phyloP scores from a whole-genome alignment of 2,888 invertebrate genomes.

The Thumatha senex region DNA sequence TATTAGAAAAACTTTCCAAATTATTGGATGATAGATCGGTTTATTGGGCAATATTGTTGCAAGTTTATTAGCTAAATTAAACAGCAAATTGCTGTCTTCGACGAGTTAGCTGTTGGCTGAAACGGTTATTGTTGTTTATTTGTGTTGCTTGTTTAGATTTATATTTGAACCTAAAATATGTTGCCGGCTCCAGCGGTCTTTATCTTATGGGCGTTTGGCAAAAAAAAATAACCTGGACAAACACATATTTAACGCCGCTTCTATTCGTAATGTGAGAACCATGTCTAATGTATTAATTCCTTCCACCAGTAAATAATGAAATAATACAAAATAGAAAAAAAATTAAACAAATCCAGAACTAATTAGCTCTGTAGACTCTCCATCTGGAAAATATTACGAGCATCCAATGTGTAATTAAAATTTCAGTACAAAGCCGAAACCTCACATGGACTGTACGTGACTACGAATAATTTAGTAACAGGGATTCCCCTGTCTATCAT shows the following conservation, averaged over 20 bases:
- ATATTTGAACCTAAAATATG: background rate
- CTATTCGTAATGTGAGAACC: too few species aligned
- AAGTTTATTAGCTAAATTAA: conserved; percentile 11
- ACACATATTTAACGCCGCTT: too few species aligned
- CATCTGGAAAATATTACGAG: conserved; percentile 29
- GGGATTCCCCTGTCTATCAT: conserved; percentile 67
- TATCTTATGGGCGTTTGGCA: too few species aligned
- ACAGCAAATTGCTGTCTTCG: background rate
- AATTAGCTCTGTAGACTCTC: conserved; percentile 27
- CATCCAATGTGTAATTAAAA: conserved; percentile 65
- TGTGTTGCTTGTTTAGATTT: background rate
- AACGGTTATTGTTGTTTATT: background rate
- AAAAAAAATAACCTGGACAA: too few species aligned
- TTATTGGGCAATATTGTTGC: conserved; percentile 8
- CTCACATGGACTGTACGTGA: conserved; percentile 64
- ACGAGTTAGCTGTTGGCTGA: background rate
- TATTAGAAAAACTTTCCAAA: conserved; percentile 54
- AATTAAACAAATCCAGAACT: conserved; percentile 12
- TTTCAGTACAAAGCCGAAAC: conserved; percentile 72
- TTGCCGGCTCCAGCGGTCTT: too few species aligned
- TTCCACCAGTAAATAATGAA: background rate
- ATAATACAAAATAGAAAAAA: background rate
- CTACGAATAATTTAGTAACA: conserved; percentile 72
- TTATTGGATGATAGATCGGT: conserved; percentile 21
- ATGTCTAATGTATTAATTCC: background rate